Conservation (phyloP, 2,113 vertebrate genomes). For the Aramus guarauna region DNA sequence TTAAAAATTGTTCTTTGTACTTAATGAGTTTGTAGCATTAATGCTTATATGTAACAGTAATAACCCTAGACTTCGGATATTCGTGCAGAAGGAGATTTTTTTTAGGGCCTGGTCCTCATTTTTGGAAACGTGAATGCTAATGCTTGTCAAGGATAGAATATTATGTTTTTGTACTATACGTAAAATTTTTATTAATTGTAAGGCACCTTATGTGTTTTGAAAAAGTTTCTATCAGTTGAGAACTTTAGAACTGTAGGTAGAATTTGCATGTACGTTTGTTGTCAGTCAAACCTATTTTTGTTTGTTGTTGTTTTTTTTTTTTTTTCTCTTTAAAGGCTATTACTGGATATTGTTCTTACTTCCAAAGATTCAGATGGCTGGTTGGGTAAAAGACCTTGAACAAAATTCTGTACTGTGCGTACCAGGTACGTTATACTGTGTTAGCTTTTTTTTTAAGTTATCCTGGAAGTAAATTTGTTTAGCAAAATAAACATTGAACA, state of each 20-base stretch:
- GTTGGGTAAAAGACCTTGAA: conserved; percentile 25
- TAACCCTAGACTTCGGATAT: not conserved
- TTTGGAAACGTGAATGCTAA: not conserved
- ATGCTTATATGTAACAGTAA: fast-evolving
- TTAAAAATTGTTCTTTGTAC: not conserved
- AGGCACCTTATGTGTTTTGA: fast-evolving
- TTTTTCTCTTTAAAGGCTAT: not conserved
- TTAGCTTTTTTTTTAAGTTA: not conserved
- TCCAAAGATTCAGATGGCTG: conserved; percentile 40
- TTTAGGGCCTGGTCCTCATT: not conserved
- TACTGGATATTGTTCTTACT: conserved; percentile 1
- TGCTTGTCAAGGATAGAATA: not conserved
- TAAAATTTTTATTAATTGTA: not conserved
- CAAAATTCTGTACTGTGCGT: not conserved
- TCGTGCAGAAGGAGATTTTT: not conserved
- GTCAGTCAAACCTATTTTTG: conserved; percentile 11
- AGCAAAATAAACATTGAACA: not conserved
- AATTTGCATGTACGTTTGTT: not conserved
- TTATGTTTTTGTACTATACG: not conserved
- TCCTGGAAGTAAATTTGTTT: not conserved
- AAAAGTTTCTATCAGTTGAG: not conserved
- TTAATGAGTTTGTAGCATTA: not conserved
- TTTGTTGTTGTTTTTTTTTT: not conserved
- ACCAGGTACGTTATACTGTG: conserved; percentile 66
- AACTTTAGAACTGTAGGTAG: not conserved